Evolutionary conservation across 2,113 vertebrate genomes (phyloP), one percentile per base, ranked within the genome.

Genomic region (Strix uralensis): DNA sequence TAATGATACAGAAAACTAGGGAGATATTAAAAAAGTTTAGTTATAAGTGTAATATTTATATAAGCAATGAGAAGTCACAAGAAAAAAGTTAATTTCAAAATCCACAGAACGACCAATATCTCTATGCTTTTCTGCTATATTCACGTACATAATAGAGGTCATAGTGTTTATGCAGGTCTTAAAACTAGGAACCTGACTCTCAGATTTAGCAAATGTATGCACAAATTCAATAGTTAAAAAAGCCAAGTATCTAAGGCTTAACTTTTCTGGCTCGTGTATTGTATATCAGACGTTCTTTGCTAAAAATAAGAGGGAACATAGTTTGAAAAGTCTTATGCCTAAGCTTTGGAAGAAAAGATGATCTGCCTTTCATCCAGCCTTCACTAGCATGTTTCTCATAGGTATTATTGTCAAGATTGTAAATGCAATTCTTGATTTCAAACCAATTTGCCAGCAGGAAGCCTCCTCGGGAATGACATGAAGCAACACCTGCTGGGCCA

Each of bases 391-490:
- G 61, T 75, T 96, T 84, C 44, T 94, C 70, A 38, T 72, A 88
- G 72, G 74, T 78, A 81, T 91, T 96, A 83, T 93, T 93, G 94
- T 96, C 93, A 93, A 94, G 88, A 96, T 93, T 81, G 96, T 93
- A 93, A 96, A 96, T 81, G 40, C 79, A 74, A 54, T 94, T 96
- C 71, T 81, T 97, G 78, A 90, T 96, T 96, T 97, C 93, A 94
- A 96, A 95, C 90, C 85, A 94, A 96, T 92, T 93, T 96, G 72
- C 92, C 94, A 96, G 94, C 79, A 82, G 96, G 97, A 93, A 78
- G 63, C 58, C 82, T 97, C 75, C 77, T 90, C 3, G 4, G 80
- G 77, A 92, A 46, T 0, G 0, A 72, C 30, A 59, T 59, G 75
- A 26, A 63, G 52, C 44, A 96, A 88, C 52, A 92, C 93, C 96